phyloP scores from a whole-genome alignment of 2,888 invertebrate species.

The Dorcus parallelipipedus region DNA sequence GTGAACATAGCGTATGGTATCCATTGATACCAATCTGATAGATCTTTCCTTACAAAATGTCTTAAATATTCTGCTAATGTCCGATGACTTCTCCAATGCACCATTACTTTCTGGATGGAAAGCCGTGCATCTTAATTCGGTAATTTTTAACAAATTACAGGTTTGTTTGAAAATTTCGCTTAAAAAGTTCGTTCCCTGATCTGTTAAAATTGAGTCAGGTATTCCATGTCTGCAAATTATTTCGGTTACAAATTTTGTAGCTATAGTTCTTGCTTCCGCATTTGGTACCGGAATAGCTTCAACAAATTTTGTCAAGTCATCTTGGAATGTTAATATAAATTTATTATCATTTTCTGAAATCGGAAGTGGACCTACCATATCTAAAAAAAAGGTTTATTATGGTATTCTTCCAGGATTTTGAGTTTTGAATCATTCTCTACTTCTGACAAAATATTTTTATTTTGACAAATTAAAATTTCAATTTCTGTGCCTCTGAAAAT shows the following conservation, averaged over 20 bases:
- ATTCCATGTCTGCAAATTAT: conserved; percentile 31
- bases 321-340: conserved; percentile 32
- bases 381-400: conserved; percentile 21
- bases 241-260: conserved; percentile 23
- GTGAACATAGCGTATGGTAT: no score
- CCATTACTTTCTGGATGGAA: conserved; percentile 33
- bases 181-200: conserved; percentile 33
- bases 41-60: no score
- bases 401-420: conserved; percentile 13
- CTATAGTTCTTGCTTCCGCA: conserved; percentile 34
- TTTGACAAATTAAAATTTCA: conserved; percentile 7
- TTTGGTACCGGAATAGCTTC: conserved; percentile 33
- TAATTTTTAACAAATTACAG: conserved; percentile 29
- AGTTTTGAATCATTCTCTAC: background rate
- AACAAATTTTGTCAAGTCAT: conserved; percentile 37
- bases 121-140: conserved; percentile 17
- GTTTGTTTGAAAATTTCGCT: conserved; percentile 30
- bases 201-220: conserved; percentile 30
- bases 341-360: conserved; percentile 26
- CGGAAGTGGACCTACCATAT: conserved; percentile 34
- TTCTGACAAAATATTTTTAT: background rate
- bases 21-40: no score
- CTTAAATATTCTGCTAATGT: conserved; percentile 28
- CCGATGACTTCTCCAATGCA: conserved; percentile 32
- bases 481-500: conserved; percentile 12